Evolutionary conservation across 2,888 invertebrate species (phyloP), one percentile per base, ranked within the genome.

Genomic region (Apamea crenata): DNA sequence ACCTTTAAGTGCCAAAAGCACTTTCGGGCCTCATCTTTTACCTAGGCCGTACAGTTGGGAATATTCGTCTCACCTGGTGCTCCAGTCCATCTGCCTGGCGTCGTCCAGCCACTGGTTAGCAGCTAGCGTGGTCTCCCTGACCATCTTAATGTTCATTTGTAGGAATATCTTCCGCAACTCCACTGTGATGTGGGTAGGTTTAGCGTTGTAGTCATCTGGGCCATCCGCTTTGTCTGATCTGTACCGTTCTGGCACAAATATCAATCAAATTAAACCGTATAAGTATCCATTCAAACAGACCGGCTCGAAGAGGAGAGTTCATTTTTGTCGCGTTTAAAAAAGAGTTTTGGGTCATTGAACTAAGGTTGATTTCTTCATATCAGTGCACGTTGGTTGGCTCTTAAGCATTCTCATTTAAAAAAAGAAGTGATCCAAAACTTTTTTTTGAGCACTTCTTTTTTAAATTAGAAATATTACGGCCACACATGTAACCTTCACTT

Each of bases 121-220:
- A 14, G 96, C 97, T 0, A 97, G 91, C 0, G 97, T 97, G 0
- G 97, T 96, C 91, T 97, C 97, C 81, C 95, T 86, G 0, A 95
- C 92, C 82, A 81, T 81, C 72, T 84, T 93, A 18, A 98, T 97
- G 29, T 94, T 94, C 88, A 98, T 96, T 25, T 96, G 95, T 0
- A 94, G 88, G 88, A 98, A 98, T 47, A 98, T 92, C 89, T 97
- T 96, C 94, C 97, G 92, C 10, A 98, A 91, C 81, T 98, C 97
- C 36, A 98, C 95, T 0, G 94, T 90, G 88, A 94, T 94, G 94
- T 97, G 94, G 0, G 94, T 91, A 0, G 91, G 86, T 6, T 91
- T 92, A 0, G 87, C 36, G 0, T 75, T 81, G 53, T 87, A 88
- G 36, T 94, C 93, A 18, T 95, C 94, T 2, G 91, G 89, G 0